These are phyloP conservation scores for Chondrosia reniformis DNA, from an alignment of 37 sponge, comb jelly and placozoan species.

Conservation along the genomic window DNA sequence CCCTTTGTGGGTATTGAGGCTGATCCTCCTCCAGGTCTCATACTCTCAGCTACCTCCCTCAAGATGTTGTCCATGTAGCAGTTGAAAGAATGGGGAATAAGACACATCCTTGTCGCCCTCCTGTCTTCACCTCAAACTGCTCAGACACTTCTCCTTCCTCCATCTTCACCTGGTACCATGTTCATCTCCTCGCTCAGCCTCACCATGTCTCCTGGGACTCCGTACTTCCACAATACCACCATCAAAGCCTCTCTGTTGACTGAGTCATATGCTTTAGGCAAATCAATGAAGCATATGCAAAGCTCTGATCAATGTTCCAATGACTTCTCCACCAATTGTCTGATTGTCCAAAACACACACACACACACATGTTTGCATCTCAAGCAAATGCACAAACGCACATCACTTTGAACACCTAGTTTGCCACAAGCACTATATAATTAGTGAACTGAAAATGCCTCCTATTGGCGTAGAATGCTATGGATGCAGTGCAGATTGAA, in stretches of 20 bases:
- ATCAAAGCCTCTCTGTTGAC: too few relatives aligned
- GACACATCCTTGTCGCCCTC: not conserved
- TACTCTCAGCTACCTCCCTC: not conserved
- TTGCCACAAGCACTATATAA: not conserved
- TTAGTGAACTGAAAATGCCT: not conserved
- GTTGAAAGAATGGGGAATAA: not conserved
- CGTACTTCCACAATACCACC: too few relatives aligned
- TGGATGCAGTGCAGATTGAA: too few relatives aligned
- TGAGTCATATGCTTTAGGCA: too few relatives aligned
- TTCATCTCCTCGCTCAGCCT: too few relatives aligned
- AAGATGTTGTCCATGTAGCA: not conserved
- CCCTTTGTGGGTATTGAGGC: not conserved
- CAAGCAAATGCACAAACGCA: not conserved
- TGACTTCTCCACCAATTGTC: too few relatives aligned
- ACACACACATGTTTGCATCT: not conserved
- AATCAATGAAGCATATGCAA: too few relatives aligned
- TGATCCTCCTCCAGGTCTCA: not conserved
- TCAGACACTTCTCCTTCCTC: constrained; percentile 32
- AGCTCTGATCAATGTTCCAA: too few relatives aligned
- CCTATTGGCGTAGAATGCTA: too few relatives aligned
- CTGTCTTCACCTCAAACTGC: not conserved
- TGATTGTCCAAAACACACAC: too few relatives aligned
- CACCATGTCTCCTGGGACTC: too few relatives aligned
- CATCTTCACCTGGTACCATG: too few relatives aligned
- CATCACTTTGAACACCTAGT: not conserved